A percentile compares a stretch with the other conserved stretches of the same genome.
Evolutionary conservation across 35 echinoderm and acorn worm genomes (phyloP).

Genomic region (Ophiothrix spiculata): DNA sequence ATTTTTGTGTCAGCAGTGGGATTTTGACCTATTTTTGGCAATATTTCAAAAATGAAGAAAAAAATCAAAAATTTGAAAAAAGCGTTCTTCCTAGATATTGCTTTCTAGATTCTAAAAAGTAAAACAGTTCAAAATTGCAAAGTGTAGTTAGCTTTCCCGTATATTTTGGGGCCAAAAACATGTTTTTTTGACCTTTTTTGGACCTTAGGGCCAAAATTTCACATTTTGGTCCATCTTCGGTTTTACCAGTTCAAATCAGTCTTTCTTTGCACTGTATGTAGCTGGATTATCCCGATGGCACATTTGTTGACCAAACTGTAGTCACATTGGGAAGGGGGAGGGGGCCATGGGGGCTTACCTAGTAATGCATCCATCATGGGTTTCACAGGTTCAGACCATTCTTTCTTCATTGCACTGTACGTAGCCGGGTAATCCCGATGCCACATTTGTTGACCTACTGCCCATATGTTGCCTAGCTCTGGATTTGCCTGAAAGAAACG

Average conservation of each 20-base stretch:
- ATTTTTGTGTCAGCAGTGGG: too few species aligned
- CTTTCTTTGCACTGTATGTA: slow-evolving; percentile 71
- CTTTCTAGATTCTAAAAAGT: too few species aligned
- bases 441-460: slow-evolving; percentile 92
- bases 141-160: too few species aligned
- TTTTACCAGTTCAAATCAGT: slow-evolving; percentile 91
- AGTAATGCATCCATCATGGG: slow-evolving; percentile 57
- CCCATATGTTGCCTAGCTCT: slow-evolving; percentile 84
- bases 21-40: too few species aligned
- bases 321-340: not conserved
- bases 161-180: too few species aligned
- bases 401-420: slow-evolving; percentile 71
- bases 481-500: slow-evolving; percentile 56
- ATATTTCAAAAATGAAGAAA: too few species aligned
- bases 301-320: slow-evolving; percentile 68
- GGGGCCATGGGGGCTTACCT: slow-evolving; percentile 35
- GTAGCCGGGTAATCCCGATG: slow-evolving; percentile 73
- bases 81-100: too few species aligned
- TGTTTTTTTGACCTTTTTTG: too few species aligned
- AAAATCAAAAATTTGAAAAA: too few species aligned
- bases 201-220: too few species aligned
- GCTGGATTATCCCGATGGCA: slow-evolving; percentile 82
- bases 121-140: too few species aligned
- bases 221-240: slow-evolving; percentile 55
- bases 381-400: slow-evolving; percentile 93